These are phyloP conservation scores for Blomia tropicalis DNA, from an alignment of 2,888 invertebrate genomes.

Conservation along the genomic window DNA sequence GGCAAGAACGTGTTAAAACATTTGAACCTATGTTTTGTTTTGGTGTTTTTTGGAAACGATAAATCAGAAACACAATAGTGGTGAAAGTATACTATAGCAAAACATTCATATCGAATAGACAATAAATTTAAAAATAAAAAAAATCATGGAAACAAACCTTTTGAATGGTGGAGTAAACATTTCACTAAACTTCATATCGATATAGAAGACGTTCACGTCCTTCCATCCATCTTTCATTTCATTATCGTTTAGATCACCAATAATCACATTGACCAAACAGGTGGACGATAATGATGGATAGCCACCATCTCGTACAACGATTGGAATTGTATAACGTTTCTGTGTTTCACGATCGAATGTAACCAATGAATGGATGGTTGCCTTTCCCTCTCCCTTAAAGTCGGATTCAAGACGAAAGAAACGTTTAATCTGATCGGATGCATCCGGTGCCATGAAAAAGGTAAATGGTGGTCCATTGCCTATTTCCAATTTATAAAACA, in stretches of 20 bases:
- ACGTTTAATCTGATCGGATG: conserved; percentile 74
- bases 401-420: conserved; percentile 91
- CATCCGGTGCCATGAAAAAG: conserved; percentile 75
- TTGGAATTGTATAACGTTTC: conserved; percentile 86
- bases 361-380: conserved; percentile 72
- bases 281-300: conserved; percentile 90
- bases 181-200: neutral
- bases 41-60: too few species aligned
- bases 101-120: too few species aligned
- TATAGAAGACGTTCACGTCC: conserved; percentile 62
- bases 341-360: conserved; percentile 86
- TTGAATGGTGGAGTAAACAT: neutral
- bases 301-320: conserved; percentile 89
- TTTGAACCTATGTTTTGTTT: too few species aligned
- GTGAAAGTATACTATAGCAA: too few species aligned
- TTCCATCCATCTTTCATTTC: conserved; percentile 94
- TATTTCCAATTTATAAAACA: neutral
- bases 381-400: conserved; percentile 91
- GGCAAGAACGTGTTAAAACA: too few species aligned
- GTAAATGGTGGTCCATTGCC: conserved; percentile 90
- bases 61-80: too few species aligned
- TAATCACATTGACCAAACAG: conserved; percentile 80
- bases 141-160: conserved; percentile 6
- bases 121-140: too few species aligned
- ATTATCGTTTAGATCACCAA: conserved; percentile 93